A percentile compares a stretch with the other conserved stretches of the same genome.
Conservation (phyloP, 2,888 invertebrate species). For the Tillus elongatus region DNA sequence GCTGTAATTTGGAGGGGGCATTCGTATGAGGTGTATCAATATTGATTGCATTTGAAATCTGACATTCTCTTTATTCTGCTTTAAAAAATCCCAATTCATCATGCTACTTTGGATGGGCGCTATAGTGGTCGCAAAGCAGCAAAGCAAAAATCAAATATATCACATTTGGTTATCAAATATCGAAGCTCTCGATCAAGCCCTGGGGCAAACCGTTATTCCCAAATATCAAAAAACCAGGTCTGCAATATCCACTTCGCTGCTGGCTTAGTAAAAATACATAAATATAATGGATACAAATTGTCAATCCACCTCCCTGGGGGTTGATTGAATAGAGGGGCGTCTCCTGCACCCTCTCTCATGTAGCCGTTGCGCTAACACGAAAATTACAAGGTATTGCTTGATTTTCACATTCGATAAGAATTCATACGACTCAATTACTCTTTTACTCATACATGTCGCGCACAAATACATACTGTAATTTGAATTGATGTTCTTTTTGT, state of each 20-base stretch:
- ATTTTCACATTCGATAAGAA: slow-evolving; percentile 21
- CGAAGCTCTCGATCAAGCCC: slow-evolving; percentile 34
- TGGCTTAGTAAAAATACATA: slow-evolving; percentile 40
- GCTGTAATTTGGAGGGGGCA: too few relatives aligned
- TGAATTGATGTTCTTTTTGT: too few relatives aligned
- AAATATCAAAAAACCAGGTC: slow-evolving; percentile 31
- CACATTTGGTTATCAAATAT: slow-evolving; percentile 36
- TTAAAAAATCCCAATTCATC: slow-evolving; percentile 29
- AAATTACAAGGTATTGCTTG: slow-evolving; percentile 28
- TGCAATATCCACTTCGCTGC: slow-evolving; percentile 29
- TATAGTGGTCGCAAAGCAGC: slow-evolving; percentile 27
- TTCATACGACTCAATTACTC: too few relatives aligned
- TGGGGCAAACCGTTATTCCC: slow-evolving; percentile 33
- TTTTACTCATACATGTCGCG: too few relatives aligned
- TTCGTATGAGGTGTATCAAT: too few relatives aligned
- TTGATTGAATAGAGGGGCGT: slow-evolving; percentile 33
- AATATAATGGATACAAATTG: slow-evolving; percentile 41
- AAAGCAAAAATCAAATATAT: slow-evolving; percentile 35
- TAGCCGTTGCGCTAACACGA: slow-evolving; percentile 29
- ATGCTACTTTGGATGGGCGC: slow-evolving; percentile 21
- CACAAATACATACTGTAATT: too few relatives aligned
- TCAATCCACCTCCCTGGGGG: slow-evolving; percentile 38
- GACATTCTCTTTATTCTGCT: slow-evolving; percentile 27
- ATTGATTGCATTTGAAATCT: slow-evolving; percentile 27
- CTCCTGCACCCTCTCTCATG: slow-evolving; percentile 20